Evolutionary conservation across 2,113 vertebrate genomes (phyloP).

Genomic region (Eira barbara): DNA sequence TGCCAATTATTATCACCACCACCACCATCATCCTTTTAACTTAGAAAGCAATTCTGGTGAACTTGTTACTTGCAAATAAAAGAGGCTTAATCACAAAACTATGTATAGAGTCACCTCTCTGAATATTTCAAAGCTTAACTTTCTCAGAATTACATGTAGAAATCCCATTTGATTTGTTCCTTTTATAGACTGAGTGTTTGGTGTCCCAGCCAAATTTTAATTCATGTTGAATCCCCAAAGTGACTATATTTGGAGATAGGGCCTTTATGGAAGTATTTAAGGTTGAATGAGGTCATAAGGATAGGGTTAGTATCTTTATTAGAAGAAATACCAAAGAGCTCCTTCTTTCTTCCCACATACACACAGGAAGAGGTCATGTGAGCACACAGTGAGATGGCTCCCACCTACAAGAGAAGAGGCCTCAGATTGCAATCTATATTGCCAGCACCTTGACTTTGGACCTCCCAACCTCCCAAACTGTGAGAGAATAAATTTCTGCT

Average conservation of each 20-base stretch:
- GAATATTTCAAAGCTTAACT: background rate
- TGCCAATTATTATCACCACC: background rate
- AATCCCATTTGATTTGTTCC: background rate
- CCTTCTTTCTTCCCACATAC: background rate
- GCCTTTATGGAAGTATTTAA: background rate
- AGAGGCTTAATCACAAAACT: background rate
- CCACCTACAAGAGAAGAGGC: background rate
- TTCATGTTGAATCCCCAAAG: background rate
- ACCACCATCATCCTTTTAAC: background rate
- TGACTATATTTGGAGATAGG: background rate
- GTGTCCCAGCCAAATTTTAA: background rate
- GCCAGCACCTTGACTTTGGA: background rate
- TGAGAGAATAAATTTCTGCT: background rate
- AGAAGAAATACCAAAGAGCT: background rate
- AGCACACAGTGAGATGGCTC: background rate
- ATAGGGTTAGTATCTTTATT: background rate
- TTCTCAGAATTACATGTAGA: background rate
- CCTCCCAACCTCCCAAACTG: background rate
- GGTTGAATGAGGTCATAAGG: background rate
- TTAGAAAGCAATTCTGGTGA: background rate
- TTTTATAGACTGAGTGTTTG: background rate
- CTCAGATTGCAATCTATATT: background rate
- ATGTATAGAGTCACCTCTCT: background rate
- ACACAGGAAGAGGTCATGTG: background rate
- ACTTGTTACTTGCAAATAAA: background rate